Evolutionary conservation across 1,140 invertebrate genomes (phyloP).

Genomic region (Drosophila pectinifera): DNA sequence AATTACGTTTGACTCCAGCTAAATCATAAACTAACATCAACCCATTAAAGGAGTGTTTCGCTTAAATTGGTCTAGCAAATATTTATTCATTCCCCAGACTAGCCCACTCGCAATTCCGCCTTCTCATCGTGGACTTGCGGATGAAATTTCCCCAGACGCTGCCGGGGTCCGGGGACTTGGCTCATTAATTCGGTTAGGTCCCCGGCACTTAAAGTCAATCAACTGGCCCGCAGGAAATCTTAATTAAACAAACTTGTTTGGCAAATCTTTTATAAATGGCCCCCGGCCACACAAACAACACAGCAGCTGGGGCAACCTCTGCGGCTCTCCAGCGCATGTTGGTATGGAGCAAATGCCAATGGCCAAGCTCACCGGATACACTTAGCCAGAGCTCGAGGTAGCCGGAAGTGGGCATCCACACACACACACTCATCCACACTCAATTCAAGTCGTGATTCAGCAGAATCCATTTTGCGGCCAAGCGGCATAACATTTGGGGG

Average conservation of each 20-base stretch:
- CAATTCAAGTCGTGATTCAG: slow-evolving; percentile 9
- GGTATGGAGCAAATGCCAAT: slow-evolving; percentile 64
- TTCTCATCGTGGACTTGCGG: slow-evolving; percentile 3
- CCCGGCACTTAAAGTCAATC: slow-evolving; percentile 40
- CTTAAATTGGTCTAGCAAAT: slow-evolving; percentile 21
- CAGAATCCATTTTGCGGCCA: slow-evolving; percentile 25
- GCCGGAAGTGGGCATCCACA: slow-evolving; percentile 26
- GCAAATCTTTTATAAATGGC: slow-evolving; percentile 70
- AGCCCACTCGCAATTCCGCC: not conserved
- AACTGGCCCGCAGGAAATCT: slow-evolving; percentile 73
- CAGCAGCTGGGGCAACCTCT: slow-evolving; percentile 8
- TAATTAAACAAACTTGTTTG: slow-evolving; percentile 79
- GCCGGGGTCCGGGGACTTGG: not conserved
- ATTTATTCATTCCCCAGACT: slow-evolving; percentile 12
- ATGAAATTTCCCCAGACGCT: slow-evolving; percentile 12
- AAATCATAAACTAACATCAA: not conserved
- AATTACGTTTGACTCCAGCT: not conserved
- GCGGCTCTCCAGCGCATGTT: slow-evolving; percentile 23
- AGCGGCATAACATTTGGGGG: slow-evolving; percentile 56
- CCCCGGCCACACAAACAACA: slow-evolving; percentile 18
- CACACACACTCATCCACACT: slow-evolving; percentile 3
- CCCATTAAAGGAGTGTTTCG: not conserved
- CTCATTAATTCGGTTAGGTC: slow-evolving; percentile 50
- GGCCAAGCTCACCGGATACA: slow-evolving; percentile 27
- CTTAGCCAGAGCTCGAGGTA: slow-evolving; percentile 25